Evolutionary conservation across 2,113 vertebrate genomes (phyloP).

Genomic region (Amphiprion ocellaris): DNA sequence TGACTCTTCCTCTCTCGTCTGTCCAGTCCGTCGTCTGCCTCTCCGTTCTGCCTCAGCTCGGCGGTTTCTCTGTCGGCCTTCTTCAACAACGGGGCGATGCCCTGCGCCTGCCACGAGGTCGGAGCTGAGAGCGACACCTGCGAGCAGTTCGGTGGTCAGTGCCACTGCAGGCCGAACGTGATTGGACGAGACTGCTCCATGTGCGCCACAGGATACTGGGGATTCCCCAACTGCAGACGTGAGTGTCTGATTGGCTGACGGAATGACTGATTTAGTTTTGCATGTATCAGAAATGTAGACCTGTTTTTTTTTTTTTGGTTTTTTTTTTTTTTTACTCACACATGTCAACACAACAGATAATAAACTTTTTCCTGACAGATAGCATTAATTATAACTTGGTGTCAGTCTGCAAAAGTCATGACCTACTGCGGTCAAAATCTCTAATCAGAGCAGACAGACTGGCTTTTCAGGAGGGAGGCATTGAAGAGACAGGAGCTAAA

Average conservation of each 20-base stretch:
- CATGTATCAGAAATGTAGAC: background rate
- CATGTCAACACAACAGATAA: too few species aligned
- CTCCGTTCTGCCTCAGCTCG: slow-evolving; percentile 89
- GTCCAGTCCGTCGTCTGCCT: slow-evolving; percentile 83
- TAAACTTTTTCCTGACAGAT: too few species aligned
- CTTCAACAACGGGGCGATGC: slow-evolving; percentile 93
- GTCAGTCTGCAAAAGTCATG: too few species aligned
- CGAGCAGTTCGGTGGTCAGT: slow-evolving; percentile 92
- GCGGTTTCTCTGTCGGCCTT: slow-evolving; percentile 93
- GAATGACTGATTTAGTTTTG: background rate
- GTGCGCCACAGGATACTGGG: slow-evolving; percentile 95
- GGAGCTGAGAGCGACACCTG: slow-evolving; percentile 89
- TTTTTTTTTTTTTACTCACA: too few species aligned
- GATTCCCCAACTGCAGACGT: slow-evolving; percentile 96
- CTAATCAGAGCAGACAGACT: too few species aligned
- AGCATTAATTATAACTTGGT: too few species aligned
- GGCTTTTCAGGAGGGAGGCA: too few species aligned
- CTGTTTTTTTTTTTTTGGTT: too few species aligned
- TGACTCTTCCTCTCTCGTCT: background rate
- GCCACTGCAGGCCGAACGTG: slow-evolving; percentile 89
- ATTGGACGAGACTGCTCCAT: slow-evolving; percentile 96
- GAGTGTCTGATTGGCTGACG: slow-evolving; percentile 75
- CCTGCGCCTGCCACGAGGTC: slow-evolving; percentile 91
- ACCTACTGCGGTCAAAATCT: too few species aligned
- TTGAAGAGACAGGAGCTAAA: too few species aligned